Evolutionary conservation across 2,113 vertebrate species (phyloP).

Genomic region (Gymnorhina tibicen): DNA sequence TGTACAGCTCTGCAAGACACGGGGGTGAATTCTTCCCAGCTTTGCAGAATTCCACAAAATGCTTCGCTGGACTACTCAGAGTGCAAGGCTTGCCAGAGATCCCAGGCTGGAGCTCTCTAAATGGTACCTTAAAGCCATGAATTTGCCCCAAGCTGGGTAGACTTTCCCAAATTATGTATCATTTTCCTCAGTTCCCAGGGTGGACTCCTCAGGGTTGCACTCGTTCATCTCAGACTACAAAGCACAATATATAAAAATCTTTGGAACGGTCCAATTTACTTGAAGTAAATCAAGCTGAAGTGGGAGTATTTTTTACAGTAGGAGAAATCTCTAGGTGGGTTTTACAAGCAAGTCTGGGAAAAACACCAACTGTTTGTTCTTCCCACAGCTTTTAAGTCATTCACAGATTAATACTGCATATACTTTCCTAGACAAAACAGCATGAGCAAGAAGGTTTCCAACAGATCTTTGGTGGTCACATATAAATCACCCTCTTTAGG

Average conservation of each 20-base stretch:
- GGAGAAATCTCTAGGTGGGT: constrained; percentile 58
- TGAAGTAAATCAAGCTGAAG: not conserved
- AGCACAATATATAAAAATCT: not conserved
- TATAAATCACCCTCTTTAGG: constrained; percentile 31
- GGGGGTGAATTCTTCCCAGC: not conserved
- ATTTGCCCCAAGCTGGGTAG: not conserved
- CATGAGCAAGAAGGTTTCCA: constrained; percentile 36
- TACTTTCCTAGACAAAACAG: constrained; percentile 51
- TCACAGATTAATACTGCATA: constrained; percentile 50
- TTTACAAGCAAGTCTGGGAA: constrained; percentile 62
- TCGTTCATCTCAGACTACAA: not conserved
- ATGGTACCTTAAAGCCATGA: not conserved
- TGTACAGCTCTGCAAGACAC: not conserved
- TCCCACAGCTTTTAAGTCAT: constrained; percentile 51
- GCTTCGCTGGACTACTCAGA: not conserved
- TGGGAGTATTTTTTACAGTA: constrained; percentile 47
- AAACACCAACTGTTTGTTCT: constrained; percentile 59
- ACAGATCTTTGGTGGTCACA: constrained; percentile 47
- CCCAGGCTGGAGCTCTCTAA: not conserved
- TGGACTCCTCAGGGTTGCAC: not conserved
- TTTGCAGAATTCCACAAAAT: not conserved
- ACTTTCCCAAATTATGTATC: not conserved
- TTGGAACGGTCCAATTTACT: not conserved
- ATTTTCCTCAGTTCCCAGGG: not conserved
- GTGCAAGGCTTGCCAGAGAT: not conserved